A percentile compares a stretch with the other conserved stretches of the same genome.
Conservation (phyloP, 2,888 invertebrate species). For the Scrobipalpa atriplicella region DNA sequence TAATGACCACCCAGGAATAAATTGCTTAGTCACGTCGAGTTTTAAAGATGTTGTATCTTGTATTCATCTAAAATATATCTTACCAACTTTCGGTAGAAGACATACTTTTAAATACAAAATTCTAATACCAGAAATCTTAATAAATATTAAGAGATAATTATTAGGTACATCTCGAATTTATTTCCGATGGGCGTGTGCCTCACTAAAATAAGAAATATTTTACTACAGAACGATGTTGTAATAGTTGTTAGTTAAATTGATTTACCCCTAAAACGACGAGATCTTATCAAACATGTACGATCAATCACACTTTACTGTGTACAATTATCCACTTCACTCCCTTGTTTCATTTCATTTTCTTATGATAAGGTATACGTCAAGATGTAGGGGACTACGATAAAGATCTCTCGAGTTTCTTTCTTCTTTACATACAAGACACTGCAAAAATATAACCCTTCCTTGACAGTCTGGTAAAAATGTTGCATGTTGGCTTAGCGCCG, state of each 20-base stretch:
- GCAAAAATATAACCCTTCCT: too few species aligned
- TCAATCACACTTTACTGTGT: slow-evolving; percentile 35
- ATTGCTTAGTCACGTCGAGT: too few species aligned
- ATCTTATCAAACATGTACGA: slow-evolving; percentile 43
- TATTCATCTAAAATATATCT: too few species aligned
- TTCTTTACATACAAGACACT: too few species aligned
- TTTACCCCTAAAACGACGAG: slow-evolving; percentile 47
- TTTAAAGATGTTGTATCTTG: too few species aligned
- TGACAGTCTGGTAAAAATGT: too few species aligned
- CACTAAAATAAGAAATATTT: slow-evolving; percentile 11
- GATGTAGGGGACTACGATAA: neutral
- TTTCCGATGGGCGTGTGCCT: neutral
- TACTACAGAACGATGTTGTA: slow-evolving; percentile 46
- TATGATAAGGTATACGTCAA: neutral
- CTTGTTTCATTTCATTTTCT: neutral
- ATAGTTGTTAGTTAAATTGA: slow-evolving; percentile 45
- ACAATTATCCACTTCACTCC: neutral
- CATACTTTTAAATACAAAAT: too few species aligned
- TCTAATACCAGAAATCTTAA: too few species aligned
- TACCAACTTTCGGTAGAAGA: too few species aligned
- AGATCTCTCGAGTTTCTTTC: neutral
- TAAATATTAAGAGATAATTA: too few species aligned
- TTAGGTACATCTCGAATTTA: neutral
- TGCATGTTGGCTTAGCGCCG: too few species aligned
- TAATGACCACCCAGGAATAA: too few species aligned